Base-by-base conservation (phyloP, 2,797 vertebrate species). In the Momotus momota region DNA sequence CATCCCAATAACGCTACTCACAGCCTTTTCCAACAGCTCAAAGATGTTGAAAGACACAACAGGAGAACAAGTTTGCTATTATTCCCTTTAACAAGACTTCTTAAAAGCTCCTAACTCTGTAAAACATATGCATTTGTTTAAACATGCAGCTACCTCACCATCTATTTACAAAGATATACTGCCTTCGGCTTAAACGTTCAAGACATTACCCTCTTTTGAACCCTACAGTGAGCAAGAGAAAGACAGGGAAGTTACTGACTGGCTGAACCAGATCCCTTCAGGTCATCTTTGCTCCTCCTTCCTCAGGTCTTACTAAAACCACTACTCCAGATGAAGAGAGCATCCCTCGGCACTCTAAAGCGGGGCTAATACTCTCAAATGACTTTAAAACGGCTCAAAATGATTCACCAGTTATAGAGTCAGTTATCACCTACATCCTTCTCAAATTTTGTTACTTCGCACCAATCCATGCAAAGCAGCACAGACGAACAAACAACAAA, bases 151-250 rank as follows among this genome's bases (percentile, higher is more conserved):
- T 72, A 57, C 41, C 52, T 55, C 74, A 67, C 64, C 51, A 55
- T 20, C 48, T 13, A 6, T 19, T 49, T 10, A 31, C 25, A 22
- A 73, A 58, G 84, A 35, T 22, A 71, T 6, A 77, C 43, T 14
- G 45, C 23, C 26, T 89, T 79, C 17, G 77, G 65, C 70, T 86
- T 58, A 85, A 90, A 79, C 43, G 64, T 35, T 69, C 65, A 92
- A 95, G 93, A 93, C 96, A 40, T 92, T 85, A 95, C 86, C 71
- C 83, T 48, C 43, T 51, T 81, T 80, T 97, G 96, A 97, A 95
- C 92, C 71, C 93, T 14, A 10, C 5, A 71, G 26, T 45, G 86
- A 95, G 86, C 55, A 66, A 79, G 61, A 54, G 69, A 89, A 94
- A 97, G 7, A 85, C 80, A 27, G 16, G 9, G 23, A 80, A 96